Conservation (phyloP, 2,113 vertebrate species). For the Scatophagus argus region DNA sequence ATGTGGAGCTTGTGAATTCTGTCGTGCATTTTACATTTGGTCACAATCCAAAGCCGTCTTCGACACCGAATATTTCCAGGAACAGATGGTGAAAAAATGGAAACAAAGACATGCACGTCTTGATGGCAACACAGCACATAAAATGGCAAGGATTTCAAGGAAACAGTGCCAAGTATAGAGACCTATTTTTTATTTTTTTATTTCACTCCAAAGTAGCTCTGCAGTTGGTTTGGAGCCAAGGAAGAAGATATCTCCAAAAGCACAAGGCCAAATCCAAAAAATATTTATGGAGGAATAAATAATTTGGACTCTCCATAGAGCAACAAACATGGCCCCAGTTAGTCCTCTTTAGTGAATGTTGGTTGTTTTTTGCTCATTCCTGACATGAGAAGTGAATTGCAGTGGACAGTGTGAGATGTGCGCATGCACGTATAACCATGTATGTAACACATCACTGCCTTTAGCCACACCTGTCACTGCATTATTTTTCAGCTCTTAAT, state of each 20-base stretch:
- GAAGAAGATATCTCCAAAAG: conserved; percentile 49
- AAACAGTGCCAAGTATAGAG: conserved; percentile 54
- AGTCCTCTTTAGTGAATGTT: conserved; percentile 27
- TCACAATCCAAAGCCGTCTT: conserved; percentile 51
- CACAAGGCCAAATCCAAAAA: conserved; percentile 56
- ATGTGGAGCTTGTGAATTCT: conserved; percentile 34
- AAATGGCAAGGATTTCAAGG: conserved; percentile 63
- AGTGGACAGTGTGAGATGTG: neutral
- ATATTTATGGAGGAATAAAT: conserved; percentile 64
- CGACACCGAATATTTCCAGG: conserved; percentile 45
- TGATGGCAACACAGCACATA: conserved; percentile 55
- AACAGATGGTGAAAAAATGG: conserved; percentile 71
- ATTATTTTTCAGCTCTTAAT: conserved; percentile 23
- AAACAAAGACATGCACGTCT: conserved; percentile 64
- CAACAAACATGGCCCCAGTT: conserved; percentile 43
- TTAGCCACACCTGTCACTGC: conserved; percentile 1
- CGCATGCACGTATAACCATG: neutral
- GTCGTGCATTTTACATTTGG: conserved; percentile 42
- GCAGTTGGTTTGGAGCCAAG: conserved; percentile 61
- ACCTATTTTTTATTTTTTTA: conserved; percentile 66
- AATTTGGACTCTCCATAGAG: conserved; percentile 57
- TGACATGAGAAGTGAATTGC: neutral
- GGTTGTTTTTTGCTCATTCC: conserved; percentile 1
- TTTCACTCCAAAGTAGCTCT: conserved; percentile 54
- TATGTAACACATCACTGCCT: conserved; percentile 8